A percentile compares a stretch with the other conserved stretches of the same genome.
Conservation (phyloP, 2,888 invertebrate genomes). For the Lomographa bimaculata region DNA sequence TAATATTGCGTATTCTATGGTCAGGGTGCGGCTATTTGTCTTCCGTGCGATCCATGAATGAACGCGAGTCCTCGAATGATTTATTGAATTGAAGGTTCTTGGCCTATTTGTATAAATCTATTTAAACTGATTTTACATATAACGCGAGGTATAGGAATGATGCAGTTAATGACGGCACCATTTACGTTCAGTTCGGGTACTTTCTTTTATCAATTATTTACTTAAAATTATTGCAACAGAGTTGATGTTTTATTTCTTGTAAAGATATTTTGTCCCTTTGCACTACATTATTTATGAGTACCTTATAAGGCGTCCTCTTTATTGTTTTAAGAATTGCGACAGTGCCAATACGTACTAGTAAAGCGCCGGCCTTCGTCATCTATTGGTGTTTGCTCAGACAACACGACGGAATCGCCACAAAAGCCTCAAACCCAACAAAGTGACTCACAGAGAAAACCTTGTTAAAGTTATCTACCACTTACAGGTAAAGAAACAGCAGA, state of each 20-base stretch:
- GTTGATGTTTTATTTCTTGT: too few species aligned
- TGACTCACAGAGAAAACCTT: conserved; percentile 28
- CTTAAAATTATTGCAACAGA: too few species aligned
- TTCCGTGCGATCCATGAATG: conserved; percentile 51
- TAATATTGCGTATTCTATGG: too few species aligned
- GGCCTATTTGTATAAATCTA: neutral
- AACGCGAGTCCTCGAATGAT: conserved; percentile 29
- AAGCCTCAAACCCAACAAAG: conserved; percentile 19
- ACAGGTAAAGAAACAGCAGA: neutral
- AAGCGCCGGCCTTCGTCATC: conserved; percentile 21
- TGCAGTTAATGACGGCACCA: too few species aligned
- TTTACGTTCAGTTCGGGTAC: too few species aligned
- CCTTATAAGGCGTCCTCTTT: conserved; percentile 7
- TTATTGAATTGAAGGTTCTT: conserved; percentile 11
- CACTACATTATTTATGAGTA: neutral
- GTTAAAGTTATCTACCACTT: conserved; percentile 24
- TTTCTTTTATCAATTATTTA: too few species aligned
- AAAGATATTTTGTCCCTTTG: conserved; percentile 4
- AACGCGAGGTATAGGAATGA: too few species aligned
- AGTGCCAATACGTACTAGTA: conserved; percentile 19
- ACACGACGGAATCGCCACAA: conserved; percentile 29
- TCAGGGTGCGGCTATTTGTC: conserved; percentile 49
- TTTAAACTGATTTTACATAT: too few species aligned
- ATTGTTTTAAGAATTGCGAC: conserved; percentile 19
- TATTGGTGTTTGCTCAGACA: conserved; percentile 45